Evolutionary conservation across 2,888 invertebrate species (phyloP).

Genomic region (Tryphoninae sp.): DNA sequence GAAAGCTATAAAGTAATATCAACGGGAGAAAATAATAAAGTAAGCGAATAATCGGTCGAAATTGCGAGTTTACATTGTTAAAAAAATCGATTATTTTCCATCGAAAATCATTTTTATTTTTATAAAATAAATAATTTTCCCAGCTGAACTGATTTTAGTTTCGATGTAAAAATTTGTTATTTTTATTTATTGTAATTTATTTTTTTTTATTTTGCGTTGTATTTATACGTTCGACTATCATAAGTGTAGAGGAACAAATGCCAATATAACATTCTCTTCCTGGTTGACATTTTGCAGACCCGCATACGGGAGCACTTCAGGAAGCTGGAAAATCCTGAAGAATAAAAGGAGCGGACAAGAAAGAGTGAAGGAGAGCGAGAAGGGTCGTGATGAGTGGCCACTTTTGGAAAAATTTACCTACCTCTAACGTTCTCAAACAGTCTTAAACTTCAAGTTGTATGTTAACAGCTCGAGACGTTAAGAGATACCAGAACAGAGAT

Average conservation of each 20-base stretch:
- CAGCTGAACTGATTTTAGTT: no score
- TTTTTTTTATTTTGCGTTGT: no score
- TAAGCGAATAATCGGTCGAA: conserved; percentile 30
- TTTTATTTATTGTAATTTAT: no score
- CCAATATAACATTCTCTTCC: not conserved
- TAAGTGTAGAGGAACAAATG: no score
- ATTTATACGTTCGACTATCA: no score
- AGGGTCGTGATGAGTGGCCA: conserved; percentile 1
- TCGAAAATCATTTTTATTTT: not conserved
- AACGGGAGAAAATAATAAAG: conserved; percentile 5
- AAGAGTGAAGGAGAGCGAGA: no score
- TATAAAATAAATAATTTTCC: not conserved
- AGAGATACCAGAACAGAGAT: conserved; percentile 7
- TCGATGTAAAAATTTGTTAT: no score
- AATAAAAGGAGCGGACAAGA: not conserved
- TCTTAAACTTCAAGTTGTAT: not conserved
- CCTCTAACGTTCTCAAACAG: conserved; percentile 1
- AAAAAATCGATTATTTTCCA: conserved; percentile 11
- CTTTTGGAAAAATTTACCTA: conserved; percentile 5
- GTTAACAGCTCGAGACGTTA: not conserved
- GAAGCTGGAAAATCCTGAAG: not conserved
- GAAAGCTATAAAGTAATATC: conserved; percentile 4
- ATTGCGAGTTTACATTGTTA: conserved; percentile 6
- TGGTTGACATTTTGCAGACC: conserved; percentile 40
- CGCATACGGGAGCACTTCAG: conserved; percentile 14